Conservation (phyloP, 2,888 invertebrate species). For the Stenodera caucasica region DNA sequence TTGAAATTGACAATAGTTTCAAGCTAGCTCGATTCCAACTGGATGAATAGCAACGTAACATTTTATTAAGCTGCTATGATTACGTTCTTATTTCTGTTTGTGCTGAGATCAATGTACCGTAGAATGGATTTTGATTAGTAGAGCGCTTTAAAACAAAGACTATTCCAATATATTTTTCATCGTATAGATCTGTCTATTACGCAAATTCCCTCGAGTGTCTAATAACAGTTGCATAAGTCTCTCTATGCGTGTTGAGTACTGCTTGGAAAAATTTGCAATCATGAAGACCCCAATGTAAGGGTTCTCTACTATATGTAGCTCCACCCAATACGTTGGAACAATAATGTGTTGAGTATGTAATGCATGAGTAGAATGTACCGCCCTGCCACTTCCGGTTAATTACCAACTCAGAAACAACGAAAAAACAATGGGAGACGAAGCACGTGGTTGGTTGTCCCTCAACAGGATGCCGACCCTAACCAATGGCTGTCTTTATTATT, state of each 20-base stretch:
- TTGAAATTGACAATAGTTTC: neutral
- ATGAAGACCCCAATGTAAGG: neutral
- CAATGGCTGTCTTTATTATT: conserved; percentile 38
- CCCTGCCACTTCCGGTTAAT: conserved; percentile 53
- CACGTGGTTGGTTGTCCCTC: conserved; percentile 50
- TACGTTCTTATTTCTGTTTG: neutral
- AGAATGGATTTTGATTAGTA: conserved; percentile 21
- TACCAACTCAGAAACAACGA: conserved; percentile 47
- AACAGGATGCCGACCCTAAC: conserved; percentile 45
- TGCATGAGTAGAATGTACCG: conserved; percentile 46
- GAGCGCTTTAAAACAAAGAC: conserved; percentile 23
- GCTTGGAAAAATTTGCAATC: neutral
- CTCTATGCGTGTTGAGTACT: neutral
- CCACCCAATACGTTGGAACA: conserved; percentile 47
- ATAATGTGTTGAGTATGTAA: conserved; percentile 47
- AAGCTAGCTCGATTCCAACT: neutral
- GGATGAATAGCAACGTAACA: neutral
- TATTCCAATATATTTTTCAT: conserved; percentile 3
- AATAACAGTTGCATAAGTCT: conserved; percentile 1
- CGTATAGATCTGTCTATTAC: neutral
- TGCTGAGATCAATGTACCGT: conserved; percentile 12
- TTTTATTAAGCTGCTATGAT: neutral
- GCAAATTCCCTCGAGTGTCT: neutral
- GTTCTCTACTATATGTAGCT: conserved; percentile 32
- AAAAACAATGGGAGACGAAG: conserved; percentile 50